phyloP scores from a whole-genome alignment of 2,888 invertebrate species.

The Coelinius sp. region DNA sequence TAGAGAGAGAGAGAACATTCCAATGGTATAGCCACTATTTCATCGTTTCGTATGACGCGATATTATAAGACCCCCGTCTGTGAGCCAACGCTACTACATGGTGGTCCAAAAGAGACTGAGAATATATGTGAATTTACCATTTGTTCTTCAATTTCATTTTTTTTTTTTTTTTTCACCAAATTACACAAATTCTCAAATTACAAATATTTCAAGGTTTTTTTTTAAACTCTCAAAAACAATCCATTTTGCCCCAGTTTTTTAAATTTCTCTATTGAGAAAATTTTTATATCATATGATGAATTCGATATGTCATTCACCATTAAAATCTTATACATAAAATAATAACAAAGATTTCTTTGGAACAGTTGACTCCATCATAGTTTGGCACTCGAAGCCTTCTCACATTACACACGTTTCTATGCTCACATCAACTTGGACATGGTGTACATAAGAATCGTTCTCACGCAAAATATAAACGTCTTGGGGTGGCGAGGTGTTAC shows the following conservation, averaged over 20 bases:
- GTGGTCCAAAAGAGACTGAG: slow-evolving; percentile 65
- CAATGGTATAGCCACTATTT: slow-evolving; percentile 69
- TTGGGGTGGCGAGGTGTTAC: slow-evolving; percentile 17
- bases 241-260: not conserved
- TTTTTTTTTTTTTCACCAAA: no score
- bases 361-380: not conserved
- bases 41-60: slow-evolving; percentile 71
- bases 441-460: slow-evolving; percentile 1
- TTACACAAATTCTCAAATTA: not conserved
- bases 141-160: not conserved
- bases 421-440: not conserved
- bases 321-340: no score
- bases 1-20: slow-evolving; percentile 66
- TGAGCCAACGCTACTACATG: slow-evolving; percentile 64
- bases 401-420: slow-evolving; percentile 8
- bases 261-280: no score
- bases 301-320: no score
- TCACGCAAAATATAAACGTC: slow-evolving; percentile 29
- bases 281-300: no score
- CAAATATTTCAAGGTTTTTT: not conserved
- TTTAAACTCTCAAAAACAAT: not conserved
- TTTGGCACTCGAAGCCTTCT: slow-evolving; percentile 14
- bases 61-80: slow-evolving; percentile 71
- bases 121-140: slow-evolving; percentile 9
- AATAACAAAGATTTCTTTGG: not conserved